Conservation (phyloP, 2,113 vertebrate species). For the Saccopteryx leptura region DNA sequence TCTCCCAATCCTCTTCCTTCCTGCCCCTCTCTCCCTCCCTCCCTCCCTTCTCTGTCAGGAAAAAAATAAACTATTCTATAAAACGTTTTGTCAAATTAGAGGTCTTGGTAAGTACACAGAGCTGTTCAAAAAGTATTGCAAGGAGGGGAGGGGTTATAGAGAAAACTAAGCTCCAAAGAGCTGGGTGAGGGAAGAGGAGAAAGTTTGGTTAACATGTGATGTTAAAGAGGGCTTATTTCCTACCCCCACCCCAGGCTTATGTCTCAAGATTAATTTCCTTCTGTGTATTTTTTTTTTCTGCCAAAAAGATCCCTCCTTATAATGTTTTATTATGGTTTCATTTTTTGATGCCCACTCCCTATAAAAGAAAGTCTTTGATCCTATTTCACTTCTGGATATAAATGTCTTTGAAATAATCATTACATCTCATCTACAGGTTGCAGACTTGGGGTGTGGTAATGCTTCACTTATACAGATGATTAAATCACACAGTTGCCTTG, state of each 20-base stretch:
- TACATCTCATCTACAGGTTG: conserved; percentile 90
- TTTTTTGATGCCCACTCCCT: background rate
- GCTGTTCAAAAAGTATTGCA: background rate
- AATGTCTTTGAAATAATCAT: conserved; percentile 43
- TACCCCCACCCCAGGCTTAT: background rate
- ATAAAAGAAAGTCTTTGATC: background rate
- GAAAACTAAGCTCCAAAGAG: background rate
- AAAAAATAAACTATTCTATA: background rate
- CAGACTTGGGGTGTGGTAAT: conserved; percentile 95
- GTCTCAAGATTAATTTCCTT: background rate
- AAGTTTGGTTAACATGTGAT: background rate
- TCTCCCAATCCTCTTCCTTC: no score
- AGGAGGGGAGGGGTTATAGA: background rate
- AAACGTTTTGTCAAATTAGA: background rate
- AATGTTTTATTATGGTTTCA: background rate
- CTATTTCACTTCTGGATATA: background rate
- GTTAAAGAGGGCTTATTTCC: background rate
- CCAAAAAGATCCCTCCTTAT: background rate
- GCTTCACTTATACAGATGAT: conserved; percentile 92
- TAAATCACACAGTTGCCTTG: conserved; percentile 91
- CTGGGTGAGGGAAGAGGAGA: background rate
- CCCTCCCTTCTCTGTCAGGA: no score
- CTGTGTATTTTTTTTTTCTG: background rate
- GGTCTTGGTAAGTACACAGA: background rate
- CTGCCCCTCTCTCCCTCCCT: no score